Evolutionary conservation across 2,797 vertebrate species (phyloP).

Genomic region (Sebastes alutus): DNA sequence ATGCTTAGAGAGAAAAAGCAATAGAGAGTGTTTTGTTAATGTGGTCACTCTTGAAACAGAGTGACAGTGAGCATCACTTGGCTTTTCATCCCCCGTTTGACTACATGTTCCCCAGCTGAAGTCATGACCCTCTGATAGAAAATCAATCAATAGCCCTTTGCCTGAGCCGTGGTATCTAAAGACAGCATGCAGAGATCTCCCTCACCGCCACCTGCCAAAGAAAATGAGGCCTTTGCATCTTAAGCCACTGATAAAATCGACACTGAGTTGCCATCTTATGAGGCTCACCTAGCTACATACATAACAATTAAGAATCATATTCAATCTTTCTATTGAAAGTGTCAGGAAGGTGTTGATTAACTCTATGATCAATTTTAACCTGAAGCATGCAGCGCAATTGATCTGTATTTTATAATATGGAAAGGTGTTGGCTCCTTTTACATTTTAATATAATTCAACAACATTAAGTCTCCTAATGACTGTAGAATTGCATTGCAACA

Average conservation of each 20-base stretch:
- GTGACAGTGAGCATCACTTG: slow-evolving; percentile 21
- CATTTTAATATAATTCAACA: not conserved
- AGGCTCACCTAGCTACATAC: not conserved
- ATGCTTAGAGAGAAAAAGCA: not conserved
- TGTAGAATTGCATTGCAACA: not conserved
- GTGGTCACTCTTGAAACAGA: slow-evolving; percentile 22
- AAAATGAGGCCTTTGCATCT: slow-evolving; percentile 38
- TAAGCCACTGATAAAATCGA: slow-evolving; percentile 38
- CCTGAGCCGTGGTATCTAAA: slow-evolving; percentile 51
- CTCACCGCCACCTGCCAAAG: slow-evolving; percentile 23
- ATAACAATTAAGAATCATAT: not conserved
- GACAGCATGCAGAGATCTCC: slow-evolving; percentile 53
- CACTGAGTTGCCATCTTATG: slow-evolving; percentile 6
- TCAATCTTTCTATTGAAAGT: not conserved
- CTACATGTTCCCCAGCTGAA: slow-evolving; percentile 40
- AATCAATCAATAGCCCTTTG: slow-evolving; percentile 72
- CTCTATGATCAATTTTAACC: not conserved
- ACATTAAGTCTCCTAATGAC: not conserved
- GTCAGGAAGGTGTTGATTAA: not conserved
- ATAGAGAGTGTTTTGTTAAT: slow-evolving; percentile 23
- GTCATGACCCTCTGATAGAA: slow-evolving; percentile 66
- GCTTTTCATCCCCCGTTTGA: slow-evolving; percentile 58
- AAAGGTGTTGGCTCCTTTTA: not conserved
- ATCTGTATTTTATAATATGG: not conserved
- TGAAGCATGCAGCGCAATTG: not conserved